phyloP scores from a whole-genome alignment of 2,888 invertebrate genomes.

The Drosophila hamatofila region DNA sequence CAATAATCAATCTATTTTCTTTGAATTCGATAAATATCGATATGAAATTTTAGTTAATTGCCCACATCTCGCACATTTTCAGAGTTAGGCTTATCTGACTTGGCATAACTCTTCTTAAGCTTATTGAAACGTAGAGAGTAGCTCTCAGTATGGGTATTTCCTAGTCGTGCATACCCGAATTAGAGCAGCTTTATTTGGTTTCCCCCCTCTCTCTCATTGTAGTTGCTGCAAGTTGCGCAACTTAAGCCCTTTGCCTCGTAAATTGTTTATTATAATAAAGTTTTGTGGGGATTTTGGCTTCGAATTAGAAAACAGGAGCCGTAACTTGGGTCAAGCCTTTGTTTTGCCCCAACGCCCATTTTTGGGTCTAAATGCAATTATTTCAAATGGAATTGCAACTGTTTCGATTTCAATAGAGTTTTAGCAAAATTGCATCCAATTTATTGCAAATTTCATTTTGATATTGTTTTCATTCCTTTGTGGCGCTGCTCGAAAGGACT shows the following conservation, averaged over 20 bases:
- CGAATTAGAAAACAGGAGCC: neutral
- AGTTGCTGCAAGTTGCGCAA: slow-evolving; percentile 5
- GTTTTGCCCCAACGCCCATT: slow-evolving; percentile 16
- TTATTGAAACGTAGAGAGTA: too few relatives aligned
- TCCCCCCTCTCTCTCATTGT: slow-evolving; percentile 12
- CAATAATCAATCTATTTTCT: neutral
- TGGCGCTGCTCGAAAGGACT: too few relatives aligned
- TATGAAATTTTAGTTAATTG: neutral
- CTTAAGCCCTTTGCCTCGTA: slow-evolving; percentile 24
- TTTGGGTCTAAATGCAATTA: slow-evolving; percentile 46
- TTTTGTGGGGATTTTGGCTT: slow-evolving; percentile 9
- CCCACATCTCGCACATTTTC: neutral
- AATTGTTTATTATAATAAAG: slow-evolving; percentile 53
- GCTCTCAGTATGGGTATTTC: neutral
- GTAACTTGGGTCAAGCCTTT: slow-evolving; percentile 3
- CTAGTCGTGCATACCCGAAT: neutral
- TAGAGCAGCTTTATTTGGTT: neutral
- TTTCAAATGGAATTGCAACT: slow-evolving; percentile 44
- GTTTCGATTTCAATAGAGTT: slow-evolving; percentile 30
- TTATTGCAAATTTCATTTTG: slow-evolving; percentile 44
- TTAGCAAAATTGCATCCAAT: slow-evolving; percentile 43
- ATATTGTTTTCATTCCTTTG: neutral
- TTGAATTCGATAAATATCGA: neutral
- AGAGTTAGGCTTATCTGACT: too few relatives aligned
- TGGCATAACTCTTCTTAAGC: too few relatives aligned